These are phyloP conservation scores for Andrena haemorrhoa DNA, from an alignment of 2,888 invertebrate species.

Conservation along the genomic window DNA sequence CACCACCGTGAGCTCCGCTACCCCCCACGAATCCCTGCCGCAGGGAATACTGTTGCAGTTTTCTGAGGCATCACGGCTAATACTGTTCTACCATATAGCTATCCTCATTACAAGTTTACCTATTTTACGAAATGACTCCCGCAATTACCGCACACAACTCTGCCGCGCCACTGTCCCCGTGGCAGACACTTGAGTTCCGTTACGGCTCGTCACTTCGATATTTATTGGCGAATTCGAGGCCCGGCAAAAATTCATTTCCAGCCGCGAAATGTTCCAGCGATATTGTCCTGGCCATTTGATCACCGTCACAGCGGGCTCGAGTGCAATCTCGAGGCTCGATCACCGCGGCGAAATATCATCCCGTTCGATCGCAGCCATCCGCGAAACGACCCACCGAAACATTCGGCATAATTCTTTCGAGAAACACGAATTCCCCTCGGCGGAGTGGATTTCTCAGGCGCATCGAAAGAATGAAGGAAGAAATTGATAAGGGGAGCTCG, in stretches of 20 bases:
- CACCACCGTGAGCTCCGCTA: no score
- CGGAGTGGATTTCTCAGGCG: no score
- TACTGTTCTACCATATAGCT: no score
- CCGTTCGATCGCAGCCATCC: background rate
- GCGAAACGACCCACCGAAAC: background rate
- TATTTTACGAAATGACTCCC: no score
- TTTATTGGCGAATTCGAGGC: slow-evolving; percentile 4
- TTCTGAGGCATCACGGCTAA: no score
- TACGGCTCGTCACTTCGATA: background rate
- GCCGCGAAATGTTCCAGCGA: background rate
- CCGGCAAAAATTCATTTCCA: slow-evolving; percentile 19
- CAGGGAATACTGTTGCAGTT: no score
- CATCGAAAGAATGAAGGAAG: slow-evolving; percentile 1
- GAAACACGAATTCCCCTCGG: no score
- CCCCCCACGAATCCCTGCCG: no score
- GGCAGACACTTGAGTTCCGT: background rate
- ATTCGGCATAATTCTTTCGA: background rate
- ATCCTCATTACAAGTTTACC: no score
- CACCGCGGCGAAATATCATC: background rate
- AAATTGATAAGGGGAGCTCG: background rate
- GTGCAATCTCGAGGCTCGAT: slow-evolving; percentile 1
- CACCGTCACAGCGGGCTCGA: background rate
- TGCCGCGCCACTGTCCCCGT: background rate
- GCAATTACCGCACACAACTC: background rate
- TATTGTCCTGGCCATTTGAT: slow-evolving; percentile 17